phyloP scores from a whole-genome alignment of 2,888 invertebrate genomes.

The Leptinotarsa haldemani region DNA sequence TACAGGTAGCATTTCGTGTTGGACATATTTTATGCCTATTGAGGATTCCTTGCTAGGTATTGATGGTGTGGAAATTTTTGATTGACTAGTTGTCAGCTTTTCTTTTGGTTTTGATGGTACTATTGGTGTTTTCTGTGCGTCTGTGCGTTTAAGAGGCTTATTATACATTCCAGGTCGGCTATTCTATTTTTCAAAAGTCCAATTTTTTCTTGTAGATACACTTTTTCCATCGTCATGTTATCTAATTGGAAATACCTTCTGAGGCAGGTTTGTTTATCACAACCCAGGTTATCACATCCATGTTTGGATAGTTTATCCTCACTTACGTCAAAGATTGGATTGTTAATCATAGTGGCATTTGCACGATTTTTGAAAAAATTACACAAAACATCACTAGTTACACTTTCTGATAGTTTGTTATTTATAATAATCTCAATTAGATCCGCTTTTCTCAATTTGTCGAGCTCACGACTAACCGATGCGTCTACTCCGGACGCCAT shows the following conservation, averaged over 20 bases:
- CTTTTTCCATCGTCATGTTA: neutral
- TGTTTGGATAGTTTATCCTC: neutral
- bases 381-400: neutral
- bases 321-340: neutral
- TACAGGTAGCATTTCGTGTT: too few relatives aligned
- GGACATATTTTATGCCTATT: too few relatives aligned
- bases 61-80: neutral
- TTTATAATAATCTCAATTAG: neutral
- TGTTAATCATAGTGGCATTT: neutral
- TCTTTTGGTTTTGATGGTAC: neutral
- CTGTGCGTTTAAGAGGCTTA: neutral
- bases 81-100: neutral
- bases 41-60: too few relatives aligned
- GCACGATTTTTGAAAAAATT: neutral
- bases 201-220: neutral
- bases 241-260: neutral
- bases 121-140: neutral
- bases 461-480: neutral
- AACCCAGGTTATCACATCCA: neutral
- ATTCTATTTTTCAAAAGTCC: neutral
- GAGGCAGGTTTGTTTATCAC: neutral
- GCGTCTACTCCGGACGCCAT: neutral
- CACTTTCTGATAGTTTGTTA: neutral
- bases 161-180: neutral
- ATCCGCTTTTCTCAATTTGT: neutral